These are phyloP conservation scores for Leptocoma aspasia DNA, from an alignment of 2,113 vertebrate genomes.

Conservation along the genomic window DNA sequence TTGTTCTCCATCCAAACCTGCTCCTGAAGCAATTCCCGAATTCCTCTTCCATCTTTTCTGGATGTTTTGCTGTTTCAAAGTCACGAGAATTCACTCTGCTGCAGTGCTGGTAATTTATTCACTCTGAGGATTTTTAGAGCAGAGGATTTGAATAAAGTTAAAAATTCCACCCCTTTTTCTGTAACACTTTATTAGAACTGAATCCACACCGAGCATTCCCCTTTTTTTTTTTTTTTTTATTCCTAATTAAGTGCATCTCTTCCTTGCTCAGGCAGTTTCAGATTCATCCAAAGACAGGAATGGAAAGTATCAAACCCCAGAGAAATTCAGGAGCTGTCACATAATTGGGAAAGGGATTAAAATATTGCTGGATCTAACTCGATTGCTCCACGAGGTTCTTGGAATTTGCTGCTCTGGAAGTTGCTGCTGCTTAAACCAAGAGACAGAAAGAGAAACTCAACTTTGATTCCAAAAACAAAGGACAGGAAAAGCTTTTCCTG, in stretches of 20 bases:
- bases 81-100: neutral
- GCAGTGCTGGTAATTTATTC: neutral
- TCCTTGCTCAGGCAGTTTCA: neutral
- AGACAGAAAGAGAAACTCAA: neutral
- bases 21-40: neutral
- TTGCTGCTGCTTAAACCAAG: neutral
- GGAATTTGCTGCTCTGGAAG: neutral
- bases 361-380: neutral
- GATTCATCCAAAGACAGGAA: neutral
- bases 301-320: neutral
- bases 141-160: neutral
- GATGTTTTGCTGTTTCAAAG: neutral
- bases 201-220: neutral
- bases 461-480: neutral
- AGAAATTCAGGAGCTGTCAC: neutral
- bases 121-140: neutral
- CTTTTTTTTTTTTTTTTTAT: fast-evolving
- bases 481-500: neutral
- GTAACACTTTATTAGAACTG: neutral
- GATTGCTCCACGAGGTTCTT: neutral
- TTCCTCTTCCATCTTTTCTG: neutral
- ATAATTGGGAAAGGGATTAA: neutral
- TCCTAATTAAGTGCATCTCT: neutral
- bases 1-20: neutral
- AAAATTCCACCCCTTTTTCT: neutral